Evolutionary conservation across 2,113 vertebrate genomes (phyloP), one percentile per base, ranked within the genome.

Genomic region (Bathybates hornii): DNA sequence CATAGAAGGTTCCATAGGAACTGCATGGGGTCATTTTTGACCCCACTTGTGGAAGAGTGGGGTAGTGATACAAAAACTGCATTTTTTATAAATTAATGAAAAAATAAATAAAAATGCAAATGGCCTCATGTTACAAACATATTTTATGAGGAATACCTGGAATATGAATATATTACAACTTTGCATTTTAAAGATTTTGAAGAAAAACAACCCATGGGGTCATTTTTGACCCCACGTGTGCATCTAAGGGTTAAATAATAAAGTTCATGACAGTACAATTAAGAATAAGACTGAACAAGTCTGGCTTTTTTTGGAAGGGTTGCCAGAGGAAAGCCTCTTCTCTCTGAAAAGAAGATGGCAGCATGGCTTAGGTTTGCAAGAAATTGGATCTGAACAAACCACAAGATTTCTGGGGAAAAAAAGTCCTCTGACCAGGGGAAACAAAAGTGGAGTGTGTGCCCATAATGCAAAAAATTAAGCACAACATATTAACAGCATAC

Each of bases 371-470:
- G 7, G 3, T 71, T 71, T 71, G 36, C 36, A 71, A 38, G 32
- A 71, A 71, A 2, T 41, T 41, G n/a, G 4, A 41, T 71, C 36
- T 71, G n/a, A 71, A 71, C 36, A 43, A 71, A 71, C 36, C 66
- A 21, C 36, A 41, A 71, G 63, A 71, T 41, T 71, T 43, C 63
- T 71, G 61, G 63, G 0, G 1, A 0, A 0, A 5, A 8, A 43
- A 71, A 43, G n/a, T 43, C 36, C 38, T 71, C n/a, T 43, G 66
- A 43, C n/a, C 12, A 43, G 38, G 19, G 0, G 7, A 71, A 43
- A 43, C 5, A 41, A 71, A 71, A 27, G 66, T 43, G n/a, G 38
- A 71, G 66, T 71, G 38, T 71, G 21, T 9, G 8, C 0, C 38
- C 21, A 27, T 43, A 71, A 16, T 61, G 27, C 27, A 54, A 54